phyloP scores from a whole-genome alignment of 2,888 invertebrate genomes.

The Timema cristinae region DNA sequence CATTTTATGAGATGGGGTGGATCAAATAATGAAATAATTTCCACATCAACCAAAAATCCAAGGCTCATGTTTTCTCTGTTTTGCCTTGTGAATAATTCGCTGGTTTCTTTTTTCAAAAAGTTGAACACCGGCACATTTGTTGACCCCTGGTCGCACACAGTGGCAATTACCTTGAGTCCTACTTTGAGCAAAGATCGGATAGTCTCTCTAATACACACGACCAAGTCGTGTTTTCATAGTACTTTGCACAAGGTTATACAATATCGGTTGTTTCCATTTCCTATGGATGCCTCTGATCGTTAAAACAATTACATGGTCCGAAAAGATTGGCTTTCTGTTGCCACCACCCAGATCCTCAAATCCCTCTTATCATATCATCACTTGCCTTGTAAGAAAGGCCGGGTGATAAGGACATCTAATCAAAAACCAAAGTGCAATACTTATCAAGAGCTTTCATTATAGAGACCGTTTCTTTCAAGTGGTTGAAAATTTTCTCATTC shows the following conservation, averaged over 20 bases:
- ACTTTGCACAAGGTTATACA: neutral
- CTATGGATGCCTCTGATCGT: neutral
- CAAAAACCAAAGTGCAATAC: neutral
- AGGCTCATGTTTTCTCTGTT: neutral
- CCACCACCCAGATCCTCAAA: neutral
- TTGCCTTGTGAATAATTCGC: neutral
- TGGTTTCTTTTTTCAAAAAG: neutral
- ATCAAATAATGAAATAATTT: neutral
- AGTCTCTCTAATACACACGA: neutral
- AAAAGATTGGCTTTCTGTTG: neutral
- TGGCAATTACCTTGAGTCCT: neutral
- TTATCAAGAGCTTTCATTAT: neutral
- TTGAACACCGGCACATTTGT: neutral
- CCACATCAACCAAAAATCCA: conserved; percentile 1
- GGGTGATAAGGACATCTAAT: neutral
- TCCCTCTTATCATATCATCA: neutral
- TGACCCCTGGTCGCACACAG: neutral
- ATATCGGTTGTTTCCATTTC: neutral
- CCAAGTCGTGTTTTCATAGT: neutral
- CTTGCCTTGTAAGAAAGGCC: neutral
- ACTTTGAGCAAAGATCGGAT: neutral
- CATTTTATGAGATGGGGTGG: neutral
- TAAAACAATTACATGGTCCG: neutral
- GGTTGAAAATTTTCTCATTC: neutral
- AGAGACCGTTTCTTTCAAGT: neutral